Conservation (phyloP, 1,140 invertebrate genomes). For the Ptiloglossa arizonensis region DNA sequence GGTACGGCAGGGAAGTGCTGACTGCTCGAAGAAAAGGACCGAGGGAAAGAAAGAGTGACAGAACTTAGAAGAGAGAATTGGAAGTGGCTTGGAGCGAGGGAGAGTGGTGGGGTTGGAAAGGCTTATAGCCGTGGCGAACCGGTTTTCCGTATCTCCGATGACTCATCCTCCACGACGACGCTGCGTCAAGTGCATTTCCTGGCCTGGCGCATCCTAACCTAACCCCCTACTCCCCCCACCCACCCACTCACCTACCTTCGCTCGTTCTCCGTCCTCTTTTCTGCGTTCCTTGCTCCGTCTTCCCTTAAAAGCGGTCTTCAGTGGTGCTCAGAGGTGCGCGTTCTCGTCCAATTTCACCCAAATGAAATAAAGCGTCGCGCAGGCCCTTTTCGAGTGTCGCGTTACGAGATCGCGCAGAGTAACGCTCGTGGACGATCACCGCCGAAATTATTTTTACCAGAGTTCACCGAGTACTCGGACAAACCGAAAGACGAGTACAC, state of each 20-base stretch:
- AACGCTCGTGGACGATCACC: too few relatives aligned
- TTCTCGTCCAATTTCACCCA: too few relatives aligned
- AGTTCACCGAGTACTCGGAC: too few relatives aligned
- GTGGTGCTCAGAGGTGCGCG: slow-evolving; percentile 56
- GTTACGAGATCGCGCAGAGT: too few relatives aligned
- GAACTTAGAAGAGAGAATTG: slow-evolving; percentile 14
- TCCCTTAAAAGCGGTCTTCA: slow-evolving; percentile 44
- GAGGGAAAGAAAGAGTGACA: slow-evolving; percentile 33
- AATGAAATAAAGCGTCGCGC: too few relatives aligned
- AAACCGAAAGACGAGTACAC: too few relatives aligned
- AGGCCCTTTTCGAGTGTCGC: too few relatives aligned
- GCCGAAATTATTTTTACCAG: too few relatives aligned
- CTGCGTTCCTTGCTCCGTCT: slow-evolving; percentile 24
- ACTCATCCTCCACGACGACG: slow-evolving; percentile 75
- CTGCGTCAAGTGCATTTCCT: slow-evolving; percentile 81
- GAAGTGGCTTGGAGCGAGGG: neutral
- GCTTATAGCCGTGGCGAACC: slow-evolving; percentile 71
- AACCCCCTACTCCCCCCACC: slow-evolving; percentile 54
- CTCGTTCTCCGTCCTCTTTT: slow-evolving; percentile 10
- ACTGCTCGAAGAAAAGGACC: slow-evolving; percentile 52
- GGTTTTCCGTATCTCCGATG: slow-evolving; percentile 80
- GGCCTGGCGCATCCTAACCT: slow-evolving; percentile 71
- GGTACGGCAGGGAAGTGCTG: slow-evolving; percentile 51
- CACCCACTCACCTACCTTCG: neutral
- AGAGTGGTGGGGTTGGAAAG: slow-evolving; percentile 33